phyloP scores from a whole-genome alignment of 2,113 vertebrate species.

The Larimichthys polyactis region DNA sequence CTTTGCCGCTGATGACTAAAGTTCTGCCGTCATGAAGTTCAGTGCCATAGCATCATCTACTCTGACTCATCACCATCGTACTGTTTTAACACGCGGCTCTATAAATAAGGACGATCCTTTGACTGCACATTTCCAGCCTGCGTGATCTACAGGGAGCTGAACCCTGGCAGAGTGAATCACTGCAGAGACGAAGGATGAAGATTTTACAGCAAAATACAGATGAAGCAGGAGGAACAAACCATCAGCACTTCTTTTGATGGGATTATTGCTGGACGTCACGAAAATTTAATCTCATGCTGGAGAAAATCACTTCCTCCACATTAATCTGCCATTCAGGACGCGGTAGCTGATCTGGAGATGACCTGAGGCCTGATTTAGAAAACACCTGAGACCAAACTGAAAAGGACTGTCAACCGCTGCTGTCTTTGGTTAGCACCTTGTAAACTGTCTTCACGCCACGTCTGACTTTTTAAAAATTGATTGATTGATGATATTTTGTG shows the following conservation, averaged over 20 bases:
- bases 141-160: slow-evolving; percentile 24
- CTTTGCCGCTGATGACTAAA: background rate
- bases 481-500: no score
- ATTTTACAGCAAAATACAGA: background rate
- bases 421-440: no score
- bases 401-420: no score
- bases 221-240: background rate
- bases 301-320: background rate
- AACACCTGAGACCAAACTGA: background rate
- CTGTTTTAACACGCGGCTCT: slow-evolving; percentile 16
- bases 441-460: no score
- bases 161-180: slow-evolving; percentile 31
- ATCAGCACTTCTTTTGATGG: background rate
- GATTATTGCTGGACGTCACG: background rate
- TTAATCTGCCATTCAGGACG: background rate
- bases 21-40: slow-evolving; percentile 13
- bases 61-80: slow-evolving; percentile 10
- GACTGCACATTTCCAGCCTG: slow-evolving; percentile 16
- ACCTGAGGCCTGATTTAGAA: background rate
- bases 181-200: background rate
- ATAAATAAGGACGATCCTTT: slow-evolving; percentile 29
- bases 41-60: background rate
- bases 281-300: background rate
- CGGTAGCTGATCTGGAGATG: background rate
- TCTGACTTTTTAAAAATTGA: no score